phyloP scores from a whole-genome alignment of 2,797 vertebrate genomes.

The Aythya fuligula region DNA sequence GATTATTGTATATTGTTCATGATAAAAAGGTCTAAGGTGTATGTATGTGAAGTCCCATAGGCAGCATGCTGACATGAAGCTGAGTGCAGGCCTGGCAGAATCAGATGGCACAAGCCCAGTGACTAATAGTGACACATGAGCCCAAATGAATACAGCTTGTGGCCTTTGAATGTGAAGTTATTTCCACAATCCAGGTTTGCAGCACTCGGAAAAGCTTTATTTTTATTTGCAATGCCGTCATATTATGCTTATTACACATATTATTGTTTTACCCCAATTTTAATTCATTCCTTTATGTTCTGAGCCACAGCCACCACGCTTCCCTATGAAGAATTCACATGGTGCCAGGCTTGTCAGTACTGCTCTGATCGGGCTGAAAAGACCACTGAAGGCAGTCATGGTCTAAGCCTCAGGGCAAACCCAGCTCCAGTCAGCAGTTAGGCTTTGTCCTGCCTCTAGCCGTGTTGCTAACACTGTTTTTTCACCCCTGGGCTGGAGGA shows the following conservation, averaged over 20 bases:
- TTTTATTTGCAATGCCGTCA: background rate
- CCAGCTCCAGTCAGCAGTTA: background rate
- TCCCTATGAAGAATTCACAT: background rate
- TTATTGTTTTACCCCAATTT: background rate
- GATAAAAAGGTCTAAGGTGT: background rate
- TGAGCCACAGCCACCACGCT: background rate
- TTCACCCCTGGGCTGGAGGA: background rate
- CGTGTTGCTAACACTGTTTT: background rate
- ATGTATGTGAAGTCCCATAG: background rate
- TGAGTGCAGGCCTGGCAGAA: background rate
- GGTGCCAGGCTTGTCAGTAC: background rate
- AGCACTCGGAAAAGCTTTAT: background rate
- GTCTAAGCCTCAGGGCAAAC: background rate
- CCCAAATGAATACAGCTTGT: background rate
- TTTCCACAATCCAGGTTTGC: background rate
- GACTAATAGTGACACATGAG: background rate
- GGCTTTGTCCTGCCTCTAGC: background rate
- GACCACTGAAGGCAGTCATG: background rate
- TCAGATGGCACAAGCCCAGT: background rate
- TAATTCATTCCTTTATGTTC: background rate
- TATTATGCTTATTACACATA: background rate
- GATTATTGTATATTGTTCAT: background rate
- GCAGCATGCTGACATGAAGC: background rate
- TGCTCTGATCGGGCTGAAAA: background rate
- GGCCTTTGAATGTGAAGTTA: background rate